Percentiles rank a stretch among this genome's conserved stretches.
phyloP scores from a whole-genome alignment of 2,888 invertebrate species.

The Conistra vaccinii region DNA sequence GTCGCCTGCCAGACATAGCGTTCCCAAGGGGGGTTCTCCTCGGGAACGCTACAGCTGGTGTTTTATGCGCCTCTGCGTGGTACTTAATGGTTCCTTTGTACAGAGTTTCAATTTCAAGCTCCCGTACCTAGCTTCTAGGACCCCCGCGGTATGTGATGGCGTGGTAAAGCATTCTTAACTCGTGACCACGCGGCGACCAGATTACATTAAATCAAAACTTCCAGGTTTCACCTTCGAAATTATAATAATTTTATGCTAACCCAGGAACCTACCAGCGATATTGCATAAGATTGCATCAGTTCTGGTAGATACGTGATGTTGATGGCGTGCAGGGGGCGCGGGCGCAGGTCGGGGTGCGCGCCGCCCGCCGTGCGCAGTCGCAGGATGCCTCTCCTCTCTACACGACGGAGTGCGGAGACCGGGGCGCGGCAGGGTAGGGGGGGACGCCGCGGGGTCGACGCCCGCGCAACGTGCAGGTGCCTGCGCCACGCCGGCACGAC shows the following conservation, averaged over 20 bases:
- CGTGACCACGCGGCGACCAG: neutral
- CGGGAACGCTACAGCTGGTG: neutral
- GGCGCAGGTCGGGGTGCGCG: slow-evolving; percentile 22
- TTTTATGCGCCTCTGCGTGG: too few species aligned
- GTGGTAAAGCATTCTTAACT: neutral
- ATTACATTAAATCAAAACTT: neutral
- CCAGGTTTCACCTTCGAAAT: neutral
- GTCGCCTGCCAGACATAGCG: too few species aligned
- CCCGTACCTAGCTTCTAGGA: neutral
- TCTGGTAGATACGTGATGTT: neutral
- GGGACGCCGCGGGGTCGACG: slow-evolving; percentile 69
- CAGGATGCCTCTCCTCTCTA: slow-evolving; percentile 34
- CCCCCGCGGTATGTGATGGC: too few species aligned
- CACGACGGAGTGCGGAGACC: slow-evolving; percentile 23
- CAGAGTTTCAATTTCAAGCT: neutral
- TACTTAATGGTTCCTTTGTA: neutral
- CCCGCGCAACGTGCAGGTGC: slow-evolving; percentile 75
- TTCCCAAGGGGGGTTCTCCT: too few species aligned
- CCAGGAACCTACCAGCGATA: neutral
- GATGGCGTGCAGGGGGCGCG: slow-evolving; percentile 8
- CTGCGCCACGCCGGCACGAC: slow-evolving; percentile 26
- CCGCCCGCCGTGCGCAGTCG: slow-evolving; percentile 8
- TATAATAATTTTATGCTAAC: neutral
- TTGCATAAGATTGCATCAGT: neutral
- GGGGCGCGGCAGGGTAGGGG: slow-evolving; percentile 20